phyloP scores from a whole-genome alignment of 2,888 invertebrate species.

The Helleia helle region DNA sequence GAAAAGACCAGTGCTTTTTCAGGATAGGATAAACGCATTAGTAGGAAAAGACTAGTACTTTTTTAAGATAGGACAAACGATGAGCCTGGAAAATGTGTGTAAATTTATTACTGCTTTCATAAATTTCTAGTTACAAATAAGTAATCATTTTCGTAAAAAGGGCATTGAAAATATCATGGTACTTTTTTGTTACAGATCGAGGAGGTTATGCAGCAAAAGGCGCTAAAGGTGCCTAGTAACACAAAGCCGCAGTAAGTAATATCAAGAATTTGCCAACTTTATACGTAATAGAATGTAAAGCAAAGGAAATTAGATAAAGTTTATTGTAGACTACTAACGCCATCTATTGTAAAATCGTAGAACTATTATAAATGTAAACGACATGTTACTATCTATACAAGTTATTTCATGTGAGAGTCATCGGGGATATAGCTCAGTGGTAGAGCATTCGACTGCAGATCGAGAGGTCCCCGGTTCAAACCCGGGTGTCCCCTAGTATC shows the following conservation, averaged over 20 bases:
- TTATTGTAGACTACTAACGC: constrained; percentile 33
- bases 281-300: no score
- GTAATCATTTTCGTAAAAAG: background rate
- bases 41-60: no score
- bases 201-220: constrained; percentile 71
- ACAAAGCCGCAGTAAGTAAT: constrained; percentile 48
- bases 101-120: background rate
- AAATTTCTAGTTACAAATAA: no score
- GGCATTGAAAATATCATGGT: constrained; percentile 8
- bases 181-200: constrained; percentile 49
- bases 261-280: background rate
- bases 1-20: no score
- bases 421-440: constrained; percentile 70
- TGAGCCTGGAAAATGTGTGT: constrained; percentile 12
- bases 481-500: constrained; percentile 62
- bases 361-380: constrained; percentile 14
- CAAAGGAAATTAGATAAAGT: no score
- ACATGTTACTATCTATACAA: background rate
- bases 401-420: constrained; percentile 12
- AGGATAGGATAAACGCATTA: no score
- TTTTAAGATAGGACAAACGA: no score
- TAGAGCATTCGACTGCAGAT: constrained; percentile 73
- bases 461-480: constrained; percentile 73
- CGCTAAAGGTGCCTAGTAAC: constrained; percentile 61
- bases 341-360: constrained; percentile 31